Conservation (phyloP, 2,797 vertebrate species). For the Phrynocephalus forsythii region DNA sequence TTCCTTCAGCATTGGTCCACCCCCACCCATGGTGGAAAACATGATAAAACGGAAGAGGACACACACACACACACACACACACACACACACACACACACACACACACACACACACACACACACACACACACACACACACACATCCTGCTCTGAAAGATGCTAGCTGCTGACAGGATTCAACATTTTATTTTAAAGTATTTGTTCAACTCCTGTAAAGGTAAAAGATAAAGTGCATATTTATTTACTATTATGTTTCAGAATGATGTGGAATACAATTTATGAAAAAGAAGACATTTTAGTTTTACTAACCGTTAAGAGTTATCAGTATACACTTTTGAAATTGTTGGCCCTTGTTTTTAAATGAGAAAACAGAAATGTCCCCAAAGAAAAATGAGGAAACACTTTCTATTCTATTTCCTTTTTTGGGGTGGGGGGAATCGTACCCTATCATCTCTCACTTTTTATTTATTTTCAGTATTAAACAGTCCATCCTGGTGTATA, state of each 20-base stretch:
- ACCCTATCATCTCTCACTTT: not conserved
- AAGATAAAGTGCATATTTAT: conserved; percentile 28
- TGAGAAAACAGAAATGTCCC: conserved; percentile 12
- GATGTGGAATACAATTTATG: not conserved
- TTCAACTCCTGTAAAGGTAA: not conserved
- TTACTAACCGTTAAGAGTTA: not conserved
- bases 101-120: too few relatives aligned
- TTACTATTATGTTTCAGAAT: not conserved
- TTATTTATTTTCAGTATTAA: conserved; percentile 46
- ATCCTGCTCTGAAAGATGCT: not conserved
- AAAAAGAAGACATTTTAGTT: not conserved
- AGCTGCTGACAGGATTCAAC: not conserved
- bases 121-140: not conserved
- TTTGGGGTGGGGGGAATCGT: not conserved
- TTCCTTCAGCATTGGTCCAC: not conserved
- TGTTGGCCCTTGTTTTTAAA: not conserved
- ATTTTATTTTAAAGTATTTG: not conserved
- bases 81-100: too few relatives aligned
- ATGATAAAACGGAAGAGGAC: not conserved
- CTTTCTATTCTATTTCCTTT: conserved; percentile 30
- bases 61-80: not conserved
- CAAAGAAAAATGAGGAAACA: not conserved
- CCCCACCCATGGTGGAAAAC: not conserved
- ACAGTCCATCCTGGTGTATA: conserved; percentile 48
- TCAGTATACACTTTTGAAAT: not conserved